Evolutionary conservation across 1,140 invertebrate species (phyloP), one percentile per base, ranked within the genome.

Genomic region (Semibalanus balanoides): DNA sequence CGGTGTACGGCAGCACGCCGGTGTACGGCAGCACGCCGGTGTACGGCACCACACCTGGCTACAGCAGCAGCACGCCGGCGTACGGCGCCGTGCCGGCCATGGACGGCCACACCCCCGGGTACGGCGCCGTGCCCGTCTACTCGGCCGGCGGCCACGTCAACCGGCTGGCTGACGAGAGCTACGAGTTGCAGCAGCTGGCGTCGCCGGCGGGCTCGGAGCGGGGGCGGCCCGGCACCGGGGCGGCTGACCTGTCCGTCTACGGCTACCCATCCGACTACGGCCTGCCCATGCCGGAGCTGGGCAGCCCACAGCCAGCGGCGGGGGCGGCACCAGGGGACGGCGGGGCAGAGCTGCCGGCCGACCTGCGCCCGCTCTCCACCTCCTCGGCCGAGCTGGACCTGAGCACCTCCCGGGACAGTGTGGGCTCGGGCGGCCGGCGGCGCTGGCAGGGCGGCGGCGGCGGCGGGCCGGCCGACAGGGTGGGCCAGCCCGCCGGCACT

Each of bases 101-200:
- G 1, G 11, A 64, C 11, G 51, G 51, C 51, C 7, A 1, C 17
- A 40, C 35, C 5, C 5, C 35, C 35, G 35, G 35, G 5, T 40
- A 40, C 35, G 35, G 35, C 51, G 14, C 51, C 51, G 22, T 19
- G 51, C 51, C 51, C 14, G 14, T 25, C 7, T 64, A 64, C 51
- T 3, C 11, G 11, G 51, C 7, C 90, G 89, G 0, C 84, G 89
- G 69, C 81, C 88, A 22, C 87, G 86, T 30, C 89, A 90, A 74
- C 85, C 89, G 74, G 78, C 74, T 76, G 79, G 76, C 77, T 79
- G 78, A 31, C 89, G 89, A 0, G 88, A 88, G 7, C 92, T 92
- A 76, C 92, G 93, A 82, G 92, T 92, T 11, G 92, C 93, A 82
- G 84, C 93, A 64, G 93, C 93, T 79, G 90, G 92, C 79, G 92